Evolutionary conservation across 2,888 invertebrate species (phyloP), one percentile per base, ranked within the genome.

Genomic region (Heliconius erato): DNA sequence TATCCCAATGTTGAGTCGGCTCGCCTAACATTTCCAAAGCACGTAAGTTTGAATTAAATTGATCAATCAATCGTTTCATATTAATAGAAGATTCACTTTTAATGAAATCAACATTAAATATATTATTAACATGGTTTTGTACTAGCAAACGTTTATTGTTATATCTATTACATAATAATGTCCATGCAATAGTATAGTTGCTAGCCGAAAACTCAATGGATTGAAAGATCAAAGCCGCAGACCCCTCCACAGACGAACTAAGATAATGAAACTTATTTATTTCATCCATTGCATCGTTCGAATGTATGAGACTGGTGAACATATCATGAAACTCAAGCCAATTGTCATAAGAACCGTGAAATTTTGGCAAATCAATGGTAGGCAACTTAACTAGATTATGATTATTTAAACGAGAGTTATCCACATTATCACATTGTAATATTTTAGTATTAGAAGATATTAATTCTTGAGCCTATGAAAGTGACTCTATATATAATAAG

Each of bases 161-260:
- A 32, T 2, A 32, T 32, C 32, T 32, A 32, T 26, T 26, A 67
- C 26, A 67, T 26, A 26, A 14, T 67, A 67, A 14, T 26, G 28
- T 26, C 14, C 28, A 67, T 12, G 65, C 65, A 26, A 67, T 11
- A 67, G 26, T 26, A 67, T 67, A 26, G 26, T 28, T 67, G 26
- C 65, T 67, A 67, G 65, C 65, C 11, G 65, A 67, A 65, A n/a
- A 65, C 65, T 65, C 65, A 26, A 65, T 65, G 65, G 65, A 65
- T 65, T 65, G 65, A 65, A 65, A 28, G 26, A 65, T 65, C 65
- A 32, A 32, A 32, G 65, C 65, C n/a, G 65, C 9, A 19, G 23
- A 63, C 19, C 63, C 63, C 2, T 63, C 63, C 23, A 63, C 6
- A n/a, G n/a, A 63, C 19, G 63, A n/a, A n/a, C 63, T n/a, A 1